phyloP scores from a whole-genome alignment of 2,888 invertebrate genomes.

The Hylaea fasciaria region DNA sequence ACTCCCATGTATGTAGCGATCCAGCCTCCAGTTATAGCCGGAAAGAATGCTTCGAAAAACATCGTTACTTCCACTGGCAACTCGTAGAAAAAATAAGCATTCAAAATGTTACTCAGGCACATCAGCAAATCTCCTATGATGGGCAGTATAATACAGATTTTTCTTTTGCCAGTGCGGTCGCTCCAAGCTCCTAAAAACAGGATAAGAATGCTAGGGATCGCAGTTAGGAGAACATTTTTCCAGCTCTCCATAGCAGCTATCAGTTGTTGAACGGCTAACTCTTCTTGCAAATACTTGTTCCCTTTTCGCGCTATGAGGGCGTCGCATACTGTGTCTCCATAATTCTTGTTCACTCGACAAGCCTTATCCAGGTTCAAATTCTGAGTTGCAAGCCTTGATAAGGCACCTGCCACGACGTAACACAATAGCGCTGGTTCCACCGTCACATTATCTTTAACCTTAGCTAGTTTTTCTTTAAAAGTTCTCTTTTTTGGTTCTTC shows the following conservation, averaged over 20 bases:
- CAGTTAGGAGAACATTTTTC: slow-evolving; percentile 82
- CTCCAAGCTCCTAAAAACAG: slow-evolving; percentile 86
- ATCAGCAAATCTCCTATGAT: slow-evolving; percentile 81
- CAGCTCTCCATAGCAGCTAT: slow-evolving; percentile 83
- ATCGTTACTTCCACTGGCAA: slow-evolving; percentile 81
- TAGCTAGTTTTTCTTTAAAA: slow-evolving; percentile 72
- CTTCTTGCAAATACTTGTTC: slow-evolving; percentile 86
- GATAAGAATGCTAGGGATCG: slow-evolving; percentile 82
- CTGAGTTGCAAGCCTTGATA: slow-evolving; percentile 91
- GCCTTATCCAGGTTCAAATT: slow-evolving; percentile 94
- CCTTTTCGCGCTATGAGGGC: slow-evolving; percentile 89
- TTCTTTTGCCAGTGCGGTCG: slow-evolving; percentile 83
- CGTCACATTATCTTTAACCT: slow-evolving; percentile 85
- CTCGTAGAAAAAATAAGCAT: slow-evolving; percentile 82
- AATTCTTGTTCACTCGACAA: slow-evolving; percentile 91
- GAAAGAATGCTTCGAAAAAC: slow-evolving; percentile 81
- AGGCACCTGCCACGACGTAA: slow-evolving; percentile 86
- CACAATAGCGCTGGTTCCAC: slow-evolving; percentile 87
- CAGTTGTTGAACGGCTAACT: slow-evolving; percentile 84
- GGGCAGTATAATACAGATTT: slow-evolving; percentile 84
- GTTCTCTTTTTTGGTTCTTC: slow-evolving; percentile 58
- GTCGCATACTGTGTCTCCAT: slow-evolving; percentile 88
- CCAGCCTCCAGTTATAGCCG: slow-evolving; percentile 83
- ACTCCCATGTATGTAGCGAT: slow-evolving; percentile 83
- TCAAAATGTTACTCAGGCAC: slow-evolving; percentile 78